Evolutionary conservation across 2,888 invertebrate genomes (phyloP).

Genomic region (Sinohyriopsis cumingii): DNA sequence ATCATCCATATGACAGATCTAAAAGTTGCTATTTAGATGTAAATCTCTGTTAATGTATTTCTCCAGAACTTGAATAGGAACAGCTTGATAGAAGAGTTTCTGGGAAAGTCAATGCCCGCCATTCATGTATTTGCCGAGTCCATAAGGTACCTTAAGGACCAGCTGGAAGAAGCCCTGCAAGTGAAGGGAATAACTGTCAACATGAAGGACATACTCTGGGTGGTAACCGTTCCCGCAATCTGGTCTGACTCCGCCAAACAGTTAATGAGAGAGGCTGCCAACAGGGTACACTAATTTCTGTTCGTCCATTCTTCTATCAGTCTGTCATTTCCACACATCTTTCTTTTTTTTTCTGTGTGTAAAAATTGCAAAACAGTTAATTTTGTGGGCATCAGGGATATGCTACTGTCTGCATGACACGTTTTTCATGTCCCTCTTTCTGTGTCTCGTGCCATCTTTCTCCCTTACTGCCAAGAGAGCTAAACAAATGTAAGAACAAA

Average conservation of each 20-base stretch:
- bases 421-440: too few relatives aligned
- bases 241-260: slow-evolving; percentile 37
- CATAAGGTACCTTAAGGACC: slow-evolving; percentile 12
- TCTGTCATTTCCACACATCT: too few relatives aligned
- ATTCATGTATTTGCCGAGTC: slow-evolving; percentile 24
- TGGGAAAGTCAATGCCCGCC: slow-evolving; percentile 23
- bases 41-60: not conserved
- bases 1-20: too few relatives aligned
- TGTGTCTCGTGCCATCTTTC: too few relatives aligned
- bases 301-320: too few relatives aligned
- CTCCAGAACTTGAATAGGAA: slow-evolving; percentile 21
- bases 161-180: slow-evolving; percentile 13
- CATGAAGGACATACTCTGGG: slow-evolving; percentile 21
- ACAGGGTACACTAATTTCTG: slow-evolving; percentile 2
- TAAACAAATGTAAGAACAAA: too few relatives aligned
- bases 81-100: slow-evolving; percentile 18
- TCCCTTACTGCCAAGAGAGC: too few relatives aligned
- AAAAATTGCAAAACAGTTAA: too few relatives aligned
- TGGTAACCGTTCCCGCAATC: slow-evolving; percentile 30
- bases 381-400: too few relatives aligned
- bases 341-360: too few relatives aligned
- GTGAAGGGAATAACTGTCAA: slow-evolving; percentile 10
- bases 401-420: too few relatives aligned
- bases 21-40: too few relatives aligned
- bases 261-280: slow-evolving; percentile 30